Evolutionary conservation across 2,797 vertebrate genomes (phyloP).

Genomic region (Spinibarbus caldwelli): DNA sequence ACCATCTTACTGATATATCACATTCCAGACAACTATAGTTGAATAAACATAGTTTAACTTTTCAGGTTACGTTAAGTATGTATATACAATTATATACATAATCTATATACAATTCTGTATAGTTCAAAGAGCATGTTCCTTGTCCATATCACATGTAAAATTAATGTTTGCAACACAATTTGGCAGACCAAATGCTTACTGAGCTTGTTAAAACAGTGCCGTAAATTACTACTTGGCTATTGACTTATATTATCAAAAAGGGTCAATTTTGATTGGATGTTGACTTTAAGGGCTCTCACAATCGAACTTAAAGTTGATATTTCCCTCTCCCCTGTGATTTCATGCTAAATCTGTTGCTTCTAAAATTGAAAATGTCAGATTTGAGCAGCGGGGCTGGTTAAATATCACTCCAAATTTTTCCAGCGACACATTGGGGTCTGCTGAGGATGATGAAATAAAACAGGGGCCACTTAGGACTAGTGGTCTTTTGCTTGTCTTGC

Average conservation of each 20-base stretch:
- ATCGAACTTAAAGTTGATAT: not conserved
- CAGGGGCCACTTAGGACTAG: not conserved
- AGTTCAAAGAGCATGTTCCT: not conserved
- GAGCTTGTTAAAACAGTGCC: not conserved
- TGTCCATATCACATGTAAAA: not conserved
- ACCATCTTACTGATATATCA: not conserved
- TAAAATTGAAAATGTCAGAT: slow-evolving; percentile 20
- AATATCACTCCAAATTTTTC: slow-evolving; percentile 6
- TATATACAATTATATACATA: not conserved
- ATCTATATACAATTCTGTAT: not conserved
- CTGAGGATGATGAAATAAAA: not conserved
- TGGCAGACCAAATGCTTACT: not conserved
- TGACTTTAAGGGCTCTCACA: not conserved
- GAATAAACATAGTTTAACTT: not conserved
- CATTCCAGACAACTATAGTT: not conserved
- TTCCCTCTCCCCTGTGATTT: not conserved
- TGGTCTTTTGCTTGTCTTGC: not conserved
- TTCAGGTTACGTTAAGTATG: not conserved
- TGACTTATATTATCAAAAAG: not conserved
- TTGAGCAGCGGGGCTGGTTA: not conserved
- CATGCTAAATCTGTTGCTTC: slow-evolving; percentile 4
- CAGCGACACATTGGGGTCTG: not conserved
- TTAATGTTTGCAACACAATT: not conserved
- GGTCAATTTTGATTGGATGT: not conserved
- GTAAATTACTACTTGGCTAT: not conserved